Evolutionary conservation across 2,888 invertebrate species (phyloP).

Genomic region (Xestia ashworthii): DNA sequence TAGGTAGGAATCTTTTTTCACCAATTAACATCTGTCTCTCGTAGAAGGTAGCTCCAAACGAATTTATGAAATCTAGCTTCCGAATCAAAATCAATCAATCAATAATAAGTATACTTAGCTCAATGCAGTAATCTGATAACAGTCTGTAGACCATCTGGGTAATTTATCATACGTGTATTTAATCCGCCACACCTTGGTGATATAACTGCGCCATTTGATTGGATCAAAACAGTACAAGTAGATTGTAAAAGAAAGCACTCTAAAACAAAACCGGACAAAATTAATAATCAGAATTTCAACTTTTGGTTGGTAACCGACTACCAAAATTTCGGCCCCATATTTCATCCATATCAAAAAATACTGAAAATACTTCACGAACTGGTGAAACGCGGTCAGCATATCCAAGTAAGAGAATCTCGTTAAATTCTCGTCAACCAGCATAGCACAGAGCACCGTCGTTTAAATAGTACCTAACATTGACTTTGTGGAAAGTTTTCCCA

Average conservation of each 20-base stretch:
- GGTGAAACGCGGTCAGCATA: neutral
- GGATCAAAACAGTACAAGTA: neutral
- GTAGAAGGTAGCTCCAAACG: neutral
- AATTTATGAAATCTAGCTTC: neutral
- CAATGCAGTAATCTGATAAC: neutral
- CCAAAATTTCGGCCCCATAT: neutral
- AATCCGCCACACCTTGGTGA: slow-evolving; percentile 15
- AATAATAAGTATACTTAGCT: neutral
- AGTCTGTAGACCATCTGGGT: neutral
- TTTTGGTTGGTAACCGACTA: too few species aligned
- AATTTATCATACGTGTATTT: neutral
- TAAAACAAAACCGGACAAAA: neutral
- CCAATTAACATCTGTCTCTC: too few species aligned
- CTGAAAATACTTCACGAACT: neutral
- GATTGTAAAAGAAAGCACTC: neutral
- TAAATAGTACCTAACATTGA: slow-evolving; percentile 47
- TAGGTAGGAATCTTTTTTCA: too few species aligned
- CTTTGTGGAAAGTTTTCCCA: slow-evolving; percentile 31
- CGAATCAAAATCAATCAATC: slow-evolving; percentile 7
- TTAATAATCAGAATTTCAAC: neutral
- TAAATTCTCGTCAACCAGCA: slow-evolving; percentile 44
- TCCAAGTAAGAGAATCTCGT: slow-evolving; percentile 12
- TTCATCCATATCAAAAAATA: slow-evolving; percentile 10
- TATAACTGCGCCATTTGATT: neutral
- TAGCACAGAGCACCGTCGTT: slow-evolving; percentile 37